Base-by-base conservation (phyloP, 2,888 invertebrate species). In the Drosophila nr. medialis region DNA sequence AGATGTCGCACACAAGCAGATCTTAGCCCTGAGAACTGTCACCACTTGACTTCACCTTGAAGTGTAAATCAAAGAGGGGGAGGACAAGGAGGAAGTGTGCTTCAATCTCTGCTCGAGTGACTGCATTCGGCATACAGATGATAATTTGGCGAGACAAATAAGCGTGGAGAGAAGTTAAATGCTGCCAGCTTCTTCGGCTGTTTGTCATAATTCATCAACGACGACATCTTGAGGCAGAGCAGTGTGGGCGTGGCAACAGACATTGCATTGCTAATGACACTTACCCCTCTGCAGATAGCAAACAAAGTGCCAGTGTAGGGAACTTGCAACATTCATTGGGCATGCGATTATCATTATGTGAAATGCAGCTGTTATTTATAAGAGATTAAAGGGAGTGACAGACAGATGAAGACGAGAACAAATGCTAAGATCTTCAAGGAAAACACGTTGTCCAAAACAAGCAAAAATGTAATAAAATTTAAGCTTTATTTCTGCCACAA, bases 131-230 rank as follows among this genome's bases (percentile, higher is more conserved):
- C 58, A 66, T 53, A 51, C 56, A 64, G 67, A 79, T 63, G 67
- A 71, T 69, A 79, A 81, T 81, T 78, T 76, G 55, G 68, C 72
- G 79, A 32, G 69, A 65, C 75, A 77, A 74, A 72, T 71, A 69
- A 69, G 77, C 66, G 65, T 68, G 55, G 50, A 69, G 70, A 70
- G 34, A 45, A 30, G 18, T 42, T 66, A 71, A 76, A 64, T 67
- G 69, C 61, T 58, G 42, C 21, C 62, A 62, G 70, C 78, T 60
- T 34, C n/a, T 29, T 63, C 38, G 24, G 36, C 56, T 48, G 59
- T 7, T 36, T 54, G 29, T 27, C 18, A 27, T 64, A 69, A 79
- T 66, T 79, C 70, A 77, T 72, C 59, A 51, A 4, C 48, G 48
- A 30, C 32, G 30, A 61, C 78, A 75, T 58, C 77, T 13, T 11